phyloP scores from a whole-genome alignment of 2,797 vertebrate species.

The Falco biarmicus region DNA sequence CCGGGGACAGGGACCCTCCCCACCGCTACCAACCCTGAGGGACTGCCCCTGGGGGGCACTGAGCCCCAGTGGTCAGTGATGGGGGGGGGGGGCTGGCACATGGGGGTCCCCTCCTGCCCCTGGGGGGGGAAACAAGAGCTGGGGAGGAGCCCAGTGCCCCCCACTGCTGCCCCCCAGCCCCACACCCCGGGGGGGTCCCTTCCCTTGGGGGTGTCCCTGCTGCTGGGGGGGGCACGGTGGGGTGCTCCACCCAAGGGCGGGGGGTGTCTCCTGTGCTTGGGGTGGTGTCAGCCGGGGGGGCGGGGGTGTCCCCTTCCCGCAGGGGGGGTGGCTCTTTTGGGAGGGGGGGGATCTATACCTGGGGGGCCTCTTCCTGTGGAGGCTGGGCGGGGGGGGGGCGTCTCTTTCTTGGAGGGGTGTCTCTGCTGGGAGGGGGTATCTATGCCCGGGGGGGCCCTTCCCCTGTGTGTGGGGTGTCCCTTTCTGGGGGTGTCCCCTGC shows the following conservation, averaged over 20 bases:
- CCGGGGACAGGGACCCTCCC: no score
- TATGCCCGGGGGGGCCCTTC: not conserved
- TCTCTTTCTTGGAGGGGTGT: not conserved
- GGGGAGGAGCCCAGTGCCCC: not conserved
- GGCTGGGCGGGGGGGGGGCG: no score
- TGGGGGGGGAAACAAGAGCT: not conserved
- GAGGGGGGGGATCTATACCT: no score
- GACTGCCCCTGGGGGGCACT: not conserved
- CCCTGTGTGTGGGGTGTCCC: not conserved
- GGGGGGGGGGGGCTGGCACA: not conserved
- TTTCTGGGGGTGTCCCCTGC: not conserved
- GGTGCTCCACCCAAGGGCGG: no score
- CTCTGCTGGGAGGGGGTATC: not conserved
- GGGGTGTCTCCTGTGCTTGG: no score
- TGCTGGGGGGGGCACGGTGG: not conserved
- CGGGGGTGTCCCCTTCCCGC: not conserved
- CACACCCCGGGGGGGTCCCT: not conserved
- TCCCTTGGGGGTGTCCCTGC: not conserved
- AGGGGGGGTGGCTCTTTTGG: not conserved
- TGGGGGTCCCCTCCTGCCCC: not conserved
- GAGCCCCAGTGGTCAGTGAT: not conserved
- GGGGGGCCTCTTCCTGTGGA: no score
- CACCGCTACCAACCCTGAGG: no score
- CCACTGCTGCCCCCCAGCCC: not conserved
- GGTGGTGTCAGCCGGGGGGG: no score